These are phyloP conservation scores for Lanius collurio DNA, from an alignment of 2,113 vertebrate genomes.

Conservation along the genomic window DNA sequence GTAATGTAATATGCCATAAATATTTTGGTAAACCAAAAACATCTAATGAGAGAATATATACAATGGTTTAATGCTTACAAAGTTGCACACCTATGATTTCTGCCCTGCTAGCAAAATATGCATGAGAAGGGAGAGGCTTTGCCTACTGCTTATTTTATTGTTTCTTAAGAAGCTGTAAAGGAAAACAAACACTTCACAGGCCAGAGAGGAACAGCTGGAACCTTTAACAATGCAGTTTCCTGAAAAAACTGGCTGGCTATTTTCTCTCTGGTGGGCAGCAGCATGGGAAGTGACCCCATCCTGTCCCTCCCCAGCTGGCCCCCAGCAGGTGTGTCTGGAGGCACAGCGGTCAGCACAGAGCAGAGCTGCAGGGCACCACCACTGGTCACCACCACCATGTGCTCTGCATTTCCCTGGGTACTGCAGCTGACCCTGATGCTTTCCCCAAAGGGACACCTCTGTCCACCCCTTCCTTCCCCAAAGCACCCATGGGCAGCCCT, in stretches of 20 bases:
- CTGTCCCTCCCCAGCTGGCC: background rate
- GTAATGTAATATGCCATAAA: background rate
- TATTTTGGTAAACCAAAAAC: background rate
- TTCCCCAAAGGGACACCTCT: background rate
- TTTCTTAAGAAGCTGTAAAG: background rate
- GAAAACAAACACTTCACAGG: background rate
- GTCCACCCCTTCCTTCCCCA: background rate
- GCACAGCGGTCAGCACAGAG: background rate
- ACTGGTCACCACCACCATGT: accelerated
- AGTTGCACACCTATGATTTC: background rate
- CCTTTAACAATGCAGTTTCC: background rate
- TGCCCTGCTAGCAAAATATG: background rate
- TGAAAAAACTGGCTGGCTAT: background rate
- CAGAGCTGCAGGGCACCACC: background rate
- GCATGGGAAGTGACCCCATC: background rate
- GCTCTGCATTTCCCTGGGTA: background rate
- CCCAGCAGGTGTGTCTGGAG: background rate
- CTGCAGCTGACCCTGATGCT: background rate
- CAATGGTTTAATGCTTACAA: background rate
- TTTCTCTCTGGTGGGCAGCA: accelerated
- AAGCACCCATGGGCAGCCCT: background rate
- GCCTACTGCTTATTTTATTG: background rate
- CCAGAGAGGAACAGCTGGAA: background rate
- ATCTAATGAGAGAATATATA: background rate
- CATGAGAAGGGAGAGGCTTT: background rate